A percentile compares a stretch with the other conserved stretches of the same genome.
These are phyloP conservation scores for Aselliscus stoliczkanus DNA, from an alignment of 2,797 vertebrate species.

Conservation along the genomic window DNA sequence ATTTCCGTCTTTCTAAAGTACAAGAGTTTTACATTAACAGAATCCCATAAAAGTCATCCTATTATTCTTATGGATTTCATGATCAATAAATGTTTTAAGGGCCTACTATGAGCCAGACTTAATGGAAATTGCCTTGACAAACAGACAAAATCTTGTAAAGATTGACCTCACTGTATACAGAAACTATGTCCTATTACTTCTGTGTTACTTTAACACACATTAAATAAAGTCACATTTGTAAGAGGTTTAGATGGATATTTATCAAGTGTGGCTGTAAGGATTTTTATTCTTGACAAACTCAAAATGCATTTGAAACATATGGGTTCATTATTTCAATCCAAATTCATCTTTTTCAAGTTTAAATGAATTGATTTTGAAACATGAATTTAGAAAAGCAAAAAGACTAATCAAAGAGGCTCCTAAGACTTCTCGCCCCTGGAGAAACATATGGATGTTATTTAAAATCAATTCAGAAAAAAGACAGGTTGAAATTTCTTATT, in stretches of 20 bases:
- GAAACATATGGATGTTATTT: constrained; percentile 70
- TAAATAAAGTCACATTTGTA: constrained; percentile 2
- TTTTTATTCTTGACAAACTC: constrained; percentile 36
- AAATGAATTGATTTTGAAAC: constrained; percentile 66
- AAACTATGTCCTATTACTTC: neutral
- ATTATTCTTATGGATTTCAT: neutral
- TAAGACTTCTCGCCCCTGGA: constrained; percentile 50
- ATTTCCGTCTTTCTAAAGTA: neutral
- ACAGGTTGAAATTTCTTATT: constrained; percentile 62
- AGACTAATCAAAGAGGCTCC: constrained; percentile 66
- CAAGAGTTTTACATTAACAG: neutral
- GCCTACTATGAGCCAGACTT: neutral
- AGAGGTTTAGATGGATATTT: neutral
- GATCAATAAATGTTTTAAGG: neutral
- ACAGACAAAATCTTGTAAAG: neutral
- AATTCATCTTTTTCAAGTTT: constrained; percentile 64
- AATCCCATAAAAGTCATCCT: neutral
- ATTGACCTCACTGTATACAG: neutral
- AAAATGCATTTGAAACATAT: constrained; percentile 53
- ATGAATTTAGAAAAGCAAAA: constrained; percentile 67
- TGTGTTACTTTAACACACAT: neutral
- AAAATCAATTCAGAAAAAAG: constrained; percentile 62
- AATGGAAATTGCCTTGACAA: neutral
- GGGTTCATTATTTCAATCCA: constrained; percentile 63
- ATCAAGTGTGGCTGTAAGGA: constrained; percentile 30